These are phyloP conservation scores for Bombus cullumanus DNA, from an alignment of 1,140 invertebrate species.

Conservation along the genomic window DNA sequence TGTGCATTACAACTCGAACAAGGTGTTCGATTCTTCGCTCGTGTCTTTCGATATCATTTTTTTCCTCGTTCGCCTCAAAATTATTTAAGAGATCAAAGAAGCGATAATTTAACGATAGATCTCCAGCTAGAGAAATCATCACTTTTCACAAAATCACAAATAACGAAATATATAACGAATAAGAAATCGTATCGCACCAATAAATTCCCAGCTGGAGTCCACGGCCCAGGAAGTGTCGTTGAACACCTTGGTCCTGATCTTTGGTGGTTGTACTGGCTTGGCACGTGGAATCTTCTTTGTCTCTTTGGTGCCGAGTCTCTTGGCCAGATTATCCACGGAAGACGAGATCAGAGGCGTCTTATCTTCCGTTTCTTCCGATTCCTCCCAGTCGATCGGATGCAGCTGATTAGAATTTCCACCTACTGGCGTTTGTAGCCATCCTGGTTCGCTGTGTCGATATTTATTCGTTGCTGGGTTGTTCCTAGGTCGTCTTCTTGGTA, in stretches of 20 bases:
- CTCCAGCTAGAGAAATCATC: background rate
- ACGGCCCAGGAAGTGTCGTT: conserved; percentile 90
- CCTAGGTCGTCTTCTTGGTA: conserved; percentile 75
- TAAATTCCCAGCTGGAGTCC: conserved; percentile 94
- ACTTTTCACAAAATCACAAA: background rate
- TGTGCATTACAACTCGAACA: too few species aligned
- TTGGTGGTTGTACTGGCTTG: conserved; percentile 89
- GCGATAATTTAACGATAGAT: too few species aligned
- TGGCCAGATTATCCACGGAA: conserved; percentile 87
- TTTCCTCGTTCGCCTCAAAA: too few species aligned
- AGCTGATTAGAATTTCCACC: conserved; percentile 77
- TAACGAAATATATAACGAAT: background rate
- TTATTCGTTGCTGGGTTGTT: conserved; percentile 76
- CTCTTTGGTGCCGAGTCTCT: conserved; percentile 80
- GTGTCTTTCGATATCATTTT: background rate
- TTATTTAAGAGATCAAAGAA: background rate
- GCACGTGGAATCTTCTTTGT: conserved; percentile 84
- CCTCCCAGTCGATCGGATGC: conserved; percentile 85
- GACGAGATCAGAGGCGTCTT: conserved; percentile 85
- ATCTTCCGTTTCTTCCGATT: conserved; percentile 81
- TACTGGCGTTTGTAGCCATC: conserved; percentile 82
- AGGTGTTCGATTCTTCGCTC: background rate
- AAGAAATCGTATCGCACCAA: conserved; percentile 84
- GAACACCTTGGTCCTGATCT: conserved; percentile 85
- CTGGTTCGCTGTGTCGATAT: conserved; percentile 86